These are phyloP conservation scores for Naja naja DNA, from an alignment of 2,113 vertebrate genomes.

Conservation along the genomic window DNA sequence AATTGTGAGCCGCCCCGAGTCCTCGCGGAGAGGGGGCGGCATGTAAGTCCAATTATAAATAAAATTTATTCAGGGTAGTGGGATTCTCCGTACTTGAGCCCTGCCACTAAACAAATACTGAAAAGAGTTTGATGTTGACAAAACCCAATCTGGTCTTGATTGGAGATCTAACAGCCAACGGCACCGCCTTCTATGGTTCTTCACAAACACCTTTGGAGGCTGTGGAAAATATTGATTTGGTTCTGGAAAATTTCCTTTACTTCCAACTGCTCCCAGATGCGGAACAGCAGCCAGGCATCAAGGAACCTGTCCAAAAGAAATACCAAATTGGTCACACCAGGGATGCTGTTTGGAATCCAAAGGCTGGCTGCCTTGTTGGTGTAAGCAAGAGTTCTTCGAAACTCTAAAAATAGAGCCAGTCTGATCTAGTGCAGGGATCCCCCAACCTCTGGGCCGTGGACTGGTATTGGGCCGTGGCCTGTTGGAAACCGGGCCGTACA, in stretches of 20 bases:
- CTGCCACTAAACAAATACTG: background rate
- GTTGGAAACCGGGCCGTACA: too few relatives aligned
- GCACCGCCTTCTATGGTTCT: background rate
- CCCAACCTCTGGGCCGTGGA: too few relatives aligned
- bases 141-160: background rate
- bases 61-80: background rate
- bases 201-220: background rate
- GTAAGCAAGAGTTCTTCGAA: background rate
- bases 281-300: background rate
- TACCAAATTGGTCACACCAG: background rate
- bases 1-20: too few relatives aligned
- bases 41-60: too few relatives aligned
- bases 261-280: conserved; percentile 15
- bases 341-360: background rate
- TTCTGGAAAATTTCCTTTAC: conserved; percentile 4
- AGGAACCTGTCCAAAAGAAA: conserved; percentile 11
- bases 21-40: too few relatives aligned
- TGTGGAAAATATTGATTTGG: background rate
- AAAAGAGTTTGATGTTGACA: background rate
- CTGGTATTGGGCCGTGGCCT: too few relatives aligned
- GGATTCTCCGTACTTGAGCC: background rate
- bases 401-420: background rate
- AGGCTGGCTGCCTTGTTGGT: background rate
- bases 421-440: background rate
- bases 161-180: background rate